phyloP scores from a whole-genome alignment of 2,797 vertebrate species.

The Phoxinus dragarum region DNA sequence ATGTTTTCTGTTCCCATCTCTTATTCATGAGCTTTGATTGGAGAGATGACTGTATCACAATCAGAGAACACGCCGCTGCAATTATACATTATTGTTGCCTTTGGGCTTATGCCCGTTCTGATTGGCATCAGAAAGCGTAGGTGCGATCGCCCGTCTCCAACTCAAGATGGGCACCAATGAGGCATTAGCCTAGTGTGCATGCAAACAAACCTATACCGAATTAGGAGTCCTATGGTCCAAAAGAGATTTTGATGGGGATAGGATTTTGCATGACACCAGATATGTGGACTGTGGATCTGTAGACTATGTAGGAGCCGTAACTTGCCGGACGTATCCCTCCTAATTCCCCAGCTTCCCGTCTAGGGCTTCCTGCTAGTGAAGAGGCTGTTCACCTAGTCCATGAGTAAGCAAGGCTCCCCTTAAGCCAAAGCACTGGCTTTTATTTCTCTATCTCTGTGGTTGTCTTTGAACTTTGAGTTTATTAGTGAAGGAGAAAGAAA shows the following conservation, averaged over 20 bases:
- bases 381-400: background rate
- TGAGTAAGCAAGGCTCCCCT: constrained; percentile 1
- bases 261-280: background rate
- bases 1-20: constrained; percentile 75
- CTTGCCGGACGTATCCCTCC: background rate
- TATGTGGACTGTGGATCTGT: background rate
- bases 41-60: constrained; percentile 67
- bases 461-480: constrained; percentile 47
- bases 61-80: constrained; percentile 51
- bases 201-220: background rate
- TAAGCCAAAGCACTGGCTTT: constrained; percentile 40
- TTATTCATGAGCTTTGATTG: constrained; percentile 82
- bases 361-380: background rate
- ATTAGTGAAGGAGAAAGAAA: constrained; percentile 33
- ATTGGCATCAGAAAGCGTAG: constrained; percentile 36
- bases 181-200: too few relatives aligned
- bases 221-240: background rate
- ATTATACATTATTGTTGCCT: constrained; percentile 61
- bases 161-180: background rate
- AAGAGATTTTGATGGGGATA: background rate
- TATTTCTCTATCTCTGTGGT: constrained; percentile 32
- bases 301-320: background rate
- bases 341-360: background rate
- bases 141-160: constrained; percentile 13
- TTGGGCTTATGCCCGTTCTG: constrained; percentile 42